phyloP scores from a whole-genome alignment of 1,140 invertebrate genomes.

The Neotoxoptera formosana region DNA sequence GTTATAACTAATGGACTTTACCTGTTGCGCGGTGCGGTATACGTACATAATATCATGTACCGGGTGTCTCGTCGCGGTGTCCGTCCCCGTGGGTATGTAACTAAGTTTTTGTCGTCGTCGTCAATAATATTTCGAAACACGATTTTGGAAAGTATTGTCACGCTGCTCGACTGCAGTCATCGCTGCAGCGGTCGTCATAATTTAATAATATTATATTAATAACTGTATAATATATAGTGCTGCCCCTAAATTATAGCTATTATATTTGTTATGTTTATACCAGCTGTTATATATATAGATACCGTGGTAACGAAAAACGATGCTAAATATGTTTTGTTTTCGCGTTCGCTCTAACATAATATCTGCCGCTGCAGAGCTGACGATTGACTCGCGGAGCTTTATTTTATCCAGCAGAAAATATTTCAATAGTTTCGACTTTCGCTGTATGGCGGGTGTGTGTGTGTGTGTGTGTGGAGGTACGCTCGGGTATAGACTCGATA shows the following conservation, averaged over 20 bases:
- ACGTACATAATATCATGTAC: neutral
- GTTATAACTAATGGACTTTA: constrained; percentile 32
- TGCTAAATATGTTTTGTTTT: neutral
- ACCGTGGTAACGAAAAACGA: neutral
- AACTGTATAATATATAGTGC: too few species aligned
- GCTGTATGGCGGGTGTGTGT: neutral
- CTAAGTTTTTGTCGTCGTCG: neutral
- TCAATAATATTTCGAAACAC: too few species aligned
- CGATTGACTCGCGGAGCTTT: neutral
- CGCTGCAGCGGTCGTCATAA: neutral
- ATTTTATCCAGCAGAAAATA: neutral
- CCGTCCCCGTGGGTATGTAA: neutral
- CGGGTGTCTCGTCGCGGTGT: neutral
- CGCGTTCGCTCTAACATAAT: neutral
- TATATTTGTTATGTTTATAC: neutral
- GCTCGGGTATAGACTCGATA: neutral
- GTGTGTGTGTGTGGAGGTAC: too few species aligned
- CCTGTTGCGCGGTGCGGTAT: neutral
- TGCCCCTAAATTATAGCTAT: too few species aligned
- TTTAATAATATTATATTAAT: neutral
- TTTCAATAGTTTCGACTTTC: neutral
- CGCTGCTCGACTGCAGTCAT: neutral
- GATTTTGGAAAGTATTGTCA: neutral
- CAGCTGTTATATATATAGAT: neutral
- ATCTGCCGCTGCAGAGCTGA: neutral